Conservation (phyloP, 2,888 invertebrate species). For the Malthinus seriepunctatus region DNA sequence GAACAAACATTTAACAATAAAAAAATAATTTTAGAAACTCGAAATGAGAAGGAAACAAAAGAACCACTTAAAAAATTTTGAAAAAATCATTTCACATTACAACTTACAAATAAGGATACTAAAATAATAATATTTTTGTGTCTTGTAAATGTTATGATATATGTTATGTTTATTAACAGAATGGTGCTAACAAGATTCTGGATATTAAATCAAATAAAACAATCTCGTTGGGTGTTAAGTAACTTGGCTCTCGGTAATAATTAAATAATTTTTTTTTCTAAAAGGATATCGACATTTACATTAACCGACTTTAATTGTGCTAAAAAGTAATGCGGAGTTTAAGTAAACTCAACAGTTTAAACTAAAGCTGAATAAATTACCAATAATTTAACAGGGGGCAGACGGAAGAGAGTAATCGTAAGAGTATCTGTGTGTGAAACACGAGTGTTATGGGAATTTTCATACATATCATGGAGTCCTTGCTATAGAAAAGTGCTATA, state of each 20-base stretch:
- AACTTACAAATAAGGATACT: conserved; percentile 21
- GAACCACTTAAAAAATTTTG: conserved; percentile 9
- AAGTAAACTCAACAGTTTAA: too few relatives aligned
- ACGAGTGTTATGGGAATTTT: too few relatives aligned
- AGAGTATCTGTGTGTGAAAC: too few relatives aligned
- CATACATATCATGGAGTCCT: too few relatives aligned
- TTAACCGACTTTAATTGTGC: neutral
- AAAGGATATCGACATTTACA: conserved; percentile 25
- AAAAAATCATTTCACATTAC: conserved; percentile 10
- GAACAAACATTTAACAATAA: conserved; percentile 32
- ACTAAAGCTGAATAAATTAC: too few relatives aligned
- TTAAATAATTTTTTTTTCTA: conserved; percentile 28
- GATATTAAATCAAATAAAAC: conserved; percentile 25
- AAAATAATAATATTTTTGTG: conserved; percentile 24
- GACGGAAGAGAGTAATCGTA: too few relatives aligned
- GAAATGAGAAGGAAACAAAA: conserved; percentile 12
- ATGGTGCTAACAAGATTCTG: conserved; percentile 28
- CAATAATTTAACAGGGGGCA: too few relatives aligned
- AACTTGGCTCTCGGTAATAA: conserved; percentile 25
- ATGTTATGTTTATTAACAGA: conserved; percentile 25
- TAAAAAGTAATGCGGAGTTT: too few relatives aligned
- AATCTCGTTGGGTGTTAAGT: conserved; percentile 27
- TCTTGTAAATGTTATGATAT: conserved; percentile 12
- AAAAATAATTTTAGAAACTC: conserved; percentile 8
- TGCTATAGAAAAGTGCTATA: too few relatives aligned